Base-by-base conservation (phyloP, 2,113 vertebrate genomes). In the Circaetus gallicus region DNA sequence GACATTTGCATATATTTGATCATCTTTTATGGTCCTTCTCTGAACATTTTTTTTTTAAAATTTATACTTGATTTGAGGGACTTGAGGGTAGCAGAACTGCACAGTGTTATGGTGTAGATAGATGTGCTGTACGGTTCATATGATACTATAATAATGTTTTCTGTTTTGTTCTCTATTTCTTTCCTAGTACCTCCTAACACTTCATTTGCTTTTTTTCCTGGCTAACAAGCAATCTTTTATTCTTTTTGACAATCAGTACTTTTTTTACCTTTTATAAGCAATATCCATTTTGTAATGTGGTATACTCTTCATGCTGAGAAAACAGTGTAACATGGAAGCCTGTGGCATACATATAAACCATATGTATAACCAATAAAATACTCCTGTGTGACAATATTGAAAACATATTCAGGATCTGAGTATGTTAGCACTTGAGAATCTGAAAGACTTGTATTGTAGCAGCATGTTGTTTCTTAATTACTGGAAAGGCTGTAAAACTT, bases 291-390 rank as follows among this genome's bases (percentile, higher is more conserved):
- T 77, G 21, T 49, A 67, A 34, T 12, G 55, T 73, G 16, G 9
- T 31, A 7, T 49, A 18, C 14, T 66, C 3, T 61, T 82, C 2
- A 7, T 53, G 29, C 45, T 93, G 61, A 45, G 43, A 58, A 69
- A 59, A 22, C 10, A 49, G 31, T 17, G 16, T 65, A 52, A 36
- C 7, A 1, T 40, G 34, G 36, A 66, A 93, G 14, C 34, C 45
- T 2, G 1, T 52, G 52, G 11, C 20, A n/a, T 59, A 8, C 17
- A 5, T 52, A 4, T 73, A 29, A 49, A 42, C 8, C 2, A 0
- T 47, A 13, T 52, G 13, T 45, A 15, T 31, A 56, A 43, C 9
- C 22, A 59, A 15, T 70, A 78, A 61, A 74, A 50, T 32, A 63
- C 16, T 32, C 17, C 10, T 56, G 0, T 55, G 16, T 78, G 43